Base-by-base conservation (phyloP, 2,888 invertebrate genomes). In the Danaus chrysippus region DNA sequence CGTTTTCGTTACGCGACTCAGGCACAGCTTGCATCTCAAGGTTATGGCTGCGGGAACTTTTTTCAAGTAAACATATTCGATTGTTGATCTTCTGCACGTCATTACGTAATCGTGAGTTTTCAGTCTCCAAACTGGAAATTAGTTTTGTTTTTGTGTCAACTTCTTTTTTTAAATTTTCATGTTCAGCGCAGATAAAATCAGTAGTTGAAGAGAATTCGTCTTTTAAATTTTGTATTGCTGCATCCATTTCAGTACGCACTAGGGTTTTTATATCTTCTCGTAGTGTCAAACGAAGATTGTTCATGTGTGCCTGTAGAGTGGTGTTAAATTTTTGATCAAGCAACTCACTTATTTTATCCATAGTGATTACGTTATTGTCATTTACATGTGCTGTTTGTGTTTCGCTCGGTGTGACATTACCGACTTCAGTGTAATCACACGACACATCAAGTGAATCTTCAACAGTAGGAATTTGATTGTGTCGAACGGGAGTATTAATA, bases 241-340 rank as follows among this genome's bases (percentile, higher is more conserved):
- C 53, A 53, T 53, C 53, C 53, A 53, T 53, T 53, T 53, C 53
- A 17, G 53, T 23, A 53, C 53, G 53, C 53, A 53, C 53, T 53
- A 53, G n/a, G n/a, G 53, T 23, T 17, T 53, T 53, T 53, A 23
- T 53, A 53, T 53, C 23, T 53, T 11, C 23, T 23, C 53, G 23
- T 53, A 53, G 53, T 52, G 54, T 54, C 54, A 54, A 54, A 54
- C 34, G 54, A 34, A 54, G 34, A 54, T 54, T 54, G 23, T 54
- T 34, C 34, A 54, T 34, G 23, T 54, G 34, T 19, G 53, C 19
- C 19, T 19, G 53, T 34, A 54, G 54, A 11, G 54, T 23, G 34
- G 54, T 34, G 23, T 54, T 54, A 9, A 54, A 34, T 34, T 54
- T 54, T 34, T 54, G 34, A 34, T 54, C 54, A 54, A 23, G 23